phyloP scores from a whole-genome alignment of 2,888 invertebrate species.

The Xestobium rufovillosum region DNA sequence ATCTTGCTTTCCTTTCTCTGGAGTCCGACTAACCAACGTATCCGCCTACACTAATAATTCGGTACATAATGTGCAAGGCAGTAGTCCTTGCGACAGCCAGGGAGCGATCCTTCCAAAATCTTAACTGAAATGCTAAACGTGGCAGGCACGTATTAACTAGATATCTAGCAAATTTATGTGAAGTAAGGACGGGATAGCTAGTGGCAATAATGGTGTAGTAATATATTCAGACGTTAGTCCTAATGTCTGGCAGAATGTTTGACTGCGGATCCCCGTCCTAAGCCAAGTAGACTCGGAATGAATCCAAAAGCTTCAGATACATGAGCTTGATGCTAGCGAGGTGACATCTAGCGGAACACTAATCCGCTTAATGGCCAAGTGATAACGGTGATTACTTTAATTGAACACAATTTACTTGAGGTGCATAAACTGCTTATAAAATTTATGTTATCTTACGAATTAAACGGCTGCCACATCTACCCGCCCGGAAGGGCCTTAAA shows the following conservation, averaged over 20 bases:
- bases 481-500: too few relatives aligned
- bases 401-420: constrained; percentile 60
- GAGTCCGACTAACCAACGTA: too few relatives aligned
- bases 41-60: too few relatives aligned
- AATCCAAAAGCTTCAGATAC: constrained; percentile 36
- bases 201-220: constrained; percentile 29
- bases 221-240: constrained; percentile 44
- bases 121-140: constrained; percentile 31
- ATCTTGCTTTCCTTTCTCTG: too few relatives aligned
- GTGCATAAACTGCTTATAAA: constrained; percentile 25
- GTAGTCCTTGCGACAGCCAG: too few relatives aligned
- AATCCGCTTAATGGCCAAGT: constrained; percentile 63
- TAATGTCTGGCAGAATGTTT: constrained; percentile 43
- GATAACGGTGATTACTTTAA: constrained; percentile 65
- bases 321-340: constrained; percentile 37
- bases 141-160: constrained; percentile 42
- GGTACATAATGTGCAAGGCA: too few relatives aligned
- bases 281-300: constrained; percentile 35
- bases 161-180: constrained; percentile 40
- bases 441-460: too few relatives aligned
- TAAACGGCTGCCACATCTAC: too few relatives aligned
- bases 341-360: constrained; percentile 42
- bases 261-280: constrained; percentile 35
- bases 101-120: not conserved
- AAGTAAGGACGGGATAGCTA: constrained; percentile 27